These are phyloP conservation scores for Lasiurus borealis DNA, from an alignment of 2,113 vertebrate species.

Conservation along the genomic window DNA sequence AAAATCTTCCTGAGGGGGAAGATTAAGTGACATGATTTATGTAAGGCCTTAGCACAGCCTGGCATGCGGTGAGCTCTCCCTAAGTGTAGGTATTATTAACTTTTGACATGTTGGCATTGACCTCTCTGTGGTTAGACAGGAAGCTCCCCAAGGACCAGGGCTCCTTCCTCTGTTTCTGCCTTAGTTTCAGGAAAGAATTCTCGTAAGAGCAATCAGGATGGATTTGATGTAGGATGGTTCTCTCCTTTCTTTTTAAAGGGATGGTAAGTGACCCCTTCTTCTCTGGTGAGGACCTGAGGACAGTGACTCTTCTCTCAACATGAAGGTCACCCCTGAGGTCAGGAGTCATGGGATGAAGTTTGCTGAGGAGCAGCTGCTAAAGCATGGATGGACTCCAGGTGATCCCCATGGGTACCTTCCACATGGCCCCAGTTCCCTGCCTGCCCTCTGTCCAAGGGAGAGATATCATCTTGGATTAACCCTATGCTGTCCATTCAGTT, in stretches of 20 bases:
- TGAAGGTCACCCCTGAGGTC: constrained; percentile 62
- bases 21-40: neutral
- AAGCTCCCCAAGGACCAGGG: neutral
- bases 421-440: neutral
- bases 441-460: neutral
- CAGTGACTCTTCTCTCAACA: constrained; percentile 41
- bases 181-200: neutral
- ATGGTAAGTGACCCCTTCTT: neutral
- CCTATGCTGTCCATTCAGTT: neutral
- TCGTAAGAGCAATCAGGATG: neutral
- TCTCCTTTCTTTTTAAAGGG: constrained; percentile 38
- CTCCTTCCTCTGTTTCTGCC: neutral
- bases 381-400: constrained; percentile 95
- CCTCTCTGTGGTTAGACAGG: neutral
- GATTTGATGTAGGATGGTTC: neutral
- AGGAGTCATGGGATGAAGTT: constrained; percentile 89
- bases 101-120: neutral
- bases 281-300: constrained; percentile 22
- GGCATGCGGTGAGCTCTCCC: neutral
- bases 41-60: neutral
- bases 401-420: neutral
- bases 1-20: neutral
- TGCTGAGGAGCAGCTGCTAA: constrained; percentile 91
- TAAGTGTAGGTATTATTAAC: neutral
- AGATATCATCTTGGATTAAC: neutral